These are phyloP conservation scores for Drosophila emarginata DNA, from an alignment of 2,888 invertebrate species.

Conservation along the genomic window DNA sequence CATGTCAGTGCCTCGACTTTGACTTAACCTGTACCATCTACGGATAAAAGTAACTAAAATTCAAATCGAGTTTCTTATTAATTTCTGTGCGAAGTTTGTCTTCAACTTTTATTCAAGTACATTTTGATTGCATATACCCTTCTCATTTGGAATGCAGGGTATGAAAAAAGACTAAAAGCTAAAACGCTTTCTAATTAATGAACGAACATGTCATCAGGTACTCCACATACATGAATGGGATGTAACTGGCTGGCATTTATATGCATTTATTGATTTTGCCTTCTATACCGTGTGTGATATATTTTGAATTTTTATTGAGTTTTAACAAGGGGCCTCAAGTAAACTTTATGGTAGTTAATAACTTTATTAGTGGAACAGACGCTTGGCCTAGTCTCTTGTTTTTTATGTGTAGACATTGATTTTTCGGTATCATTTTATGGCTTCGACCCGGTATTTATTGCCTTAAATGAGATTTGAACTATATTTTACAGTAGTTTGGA, in stretches of 20 bases:
- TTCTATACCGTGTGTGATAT: constrained; percentile 44
- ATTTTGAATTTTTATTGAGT: constrained; percentile 68
- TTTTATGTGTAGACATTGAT: constrained; percentile 46
- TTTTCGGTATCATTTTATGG: constrained; percentile 61
- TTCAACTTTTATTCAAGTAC: too few relatives aligned
- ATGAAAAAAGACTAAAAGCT: not conserved
- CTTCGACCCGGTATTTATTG: constrained; percentile 61
- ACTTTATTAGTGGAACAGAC: constrained; percentile 63
- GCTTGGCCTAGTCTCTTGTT: not conserved
- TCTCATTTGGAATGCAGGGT: not conserved
- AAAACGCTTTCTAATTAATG: constrained; percentile 72
- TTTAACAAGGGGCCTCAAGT: constrained; percentile 64
- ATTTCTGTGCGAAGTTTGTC: too few relatives aligned
- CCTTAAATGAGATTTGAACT: constrained; percentile 72
- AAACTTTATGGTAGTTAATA: constrained; percentile 67
- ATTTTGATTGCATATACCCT: not conserved
- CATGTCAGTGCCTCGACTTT: not conserved
- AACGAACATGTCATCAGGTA: constrained; percentile 68
- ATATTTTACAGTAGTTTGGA: constrained; percentile 75
- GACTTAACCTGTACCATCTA: not conserved
- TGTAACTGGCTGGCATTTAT: constrained; percentile 54
- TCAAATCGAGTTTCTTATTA: too few relatives aligned
- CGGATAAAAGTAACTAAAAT: too few relatives aligned
- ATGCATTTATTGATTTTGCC: constrained; percentile 65
- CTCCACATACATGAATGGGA: constrained; percentile 36